phyloP scores from a whole-genome alignment of 2,797 vertebrate species.

The Agapornis canus region DNA sequence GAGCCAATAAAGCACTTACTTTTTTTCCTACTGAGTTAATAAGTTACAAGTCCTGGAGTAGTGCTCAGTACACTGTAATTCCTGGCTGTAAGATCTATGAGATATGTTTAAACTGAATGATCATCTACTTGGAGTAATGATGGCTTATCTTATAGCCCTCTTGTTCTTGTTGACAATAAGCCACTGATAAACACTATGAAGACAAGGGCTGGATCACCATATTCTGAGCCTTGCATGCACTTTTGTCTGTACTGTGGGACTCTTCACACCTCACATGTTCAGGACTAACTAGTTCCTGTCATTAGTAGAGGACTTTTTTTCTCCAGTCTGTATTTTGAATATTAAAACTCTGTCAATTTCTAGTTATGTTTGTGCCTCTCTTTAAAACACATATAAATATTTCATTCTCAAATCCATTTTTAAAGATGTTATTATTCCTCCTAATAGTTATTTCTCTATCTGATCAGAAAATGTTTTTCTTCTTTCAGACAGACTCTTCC shows the following conservation, averaged over 20 bases:
- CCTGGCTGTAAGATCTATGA: not conserved
- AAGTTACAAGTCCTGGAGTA: not conserved
- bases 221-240: not conserved
- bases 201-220: not conserved
- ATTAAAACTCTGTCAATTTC: not conserved
- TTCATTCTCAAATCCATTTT: not conserved
- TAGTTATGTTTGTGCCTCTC: not conserved
- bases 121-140: not conserved
- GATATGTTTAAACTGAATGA: slow-evolving; percentile 9
- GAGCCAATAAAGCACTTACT: not conserved
- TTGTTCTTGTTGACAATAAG: not conserved
- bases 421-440: not conserved
- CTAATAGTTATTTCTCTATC: not conserved
- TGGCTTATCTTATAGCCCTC: not conserved
- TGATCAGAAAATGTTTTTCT: not conserved
- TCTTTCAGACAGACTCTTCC: not conserved
- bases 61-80: not conserved
- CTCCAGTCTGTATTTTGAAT: not conserved
- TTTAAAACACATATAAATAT: not conserved
- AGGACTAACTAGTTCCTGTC: not conserved
- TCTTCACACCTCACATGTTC: not conserved
- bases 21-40: not conserved
- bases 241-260: not conserved
- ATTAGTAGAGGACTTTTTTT: not conserved
- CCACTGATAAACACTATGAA: not conserved